Evolutionary conservation across 2,113 vertebrate species (phyloP).

Genomic region (Solea senegalensis): DNA sequence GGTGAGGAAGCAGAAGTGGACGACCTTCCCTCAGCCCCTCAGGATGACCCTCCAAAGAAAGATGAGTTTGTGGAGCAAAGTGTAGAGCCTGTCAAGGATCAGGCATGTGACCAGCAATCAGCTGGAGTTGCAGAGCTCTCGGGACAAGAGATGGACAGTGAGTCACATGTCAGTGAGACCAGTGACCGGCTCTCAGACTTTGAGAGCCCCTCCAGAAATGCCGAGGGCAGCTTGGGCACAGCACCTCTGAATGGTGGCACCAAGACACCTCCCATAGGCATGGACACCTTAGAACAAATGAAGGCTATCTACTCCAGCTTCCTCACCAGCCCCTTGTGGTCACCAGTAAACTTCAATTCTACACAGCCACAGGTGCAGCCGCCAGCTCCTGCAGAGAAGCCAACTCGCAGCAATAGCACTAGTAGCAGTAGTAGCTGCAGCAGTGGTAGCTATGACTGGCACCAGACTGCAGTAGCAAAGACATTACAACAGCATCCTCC

Average conservation of each 20-base stretch:
- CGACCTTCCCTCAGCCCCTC: conserved; percentile 77
- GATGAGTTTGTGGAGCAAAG: conserved; percentile 85
- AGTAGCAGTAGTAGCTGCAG: conserved; percentile 92
- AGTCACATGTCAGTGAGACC: conserved; percentile 93
- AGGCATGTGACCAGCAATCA: conserved; percentile 89
- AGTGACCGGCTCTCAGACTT: conserved; percentile 94
- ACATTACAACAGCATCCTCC: conserved; percentile 93
- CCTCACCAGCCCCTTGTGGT: conserved; percentile 96
- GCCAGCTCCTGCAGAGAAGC: conserved; percentile 85
- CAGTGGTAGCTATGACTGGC: conserved; percentile 97
- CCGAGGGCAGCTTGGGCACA: conserved; percentile 83
- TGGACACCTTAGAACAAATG: conserved; percentile 98
- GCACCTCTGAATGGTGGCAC: conserved; percentile 65
- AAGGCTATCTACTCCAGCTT: conserved; percentile 98
- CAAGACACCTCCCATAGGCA: conserved; percentile 82
- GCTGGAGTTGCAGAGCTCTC: conserved; percentile 88
- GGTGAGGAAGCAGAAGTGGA: conserved; percentile 86
- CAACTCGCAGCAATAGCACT: conserved; percentile 85
- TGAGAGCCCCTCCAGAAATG: conserved; percentile 89
- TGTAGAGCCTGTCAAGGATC: conserved; percentile 79
- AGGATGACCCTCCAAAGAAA: conserved; percentile 87
- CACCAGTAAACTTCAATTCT: conserved; percentile 90
- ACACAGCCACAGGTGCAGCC: conserved; percentile 62
- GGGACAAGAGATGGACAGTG: conserved; percentile 94
- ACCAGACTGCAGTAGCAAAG: conserved; percentile 96